Evolutionary conservation across 2,113 vertebrate species (phyloP).

Genomic region (Benitochromis conjunctus): DNA sequence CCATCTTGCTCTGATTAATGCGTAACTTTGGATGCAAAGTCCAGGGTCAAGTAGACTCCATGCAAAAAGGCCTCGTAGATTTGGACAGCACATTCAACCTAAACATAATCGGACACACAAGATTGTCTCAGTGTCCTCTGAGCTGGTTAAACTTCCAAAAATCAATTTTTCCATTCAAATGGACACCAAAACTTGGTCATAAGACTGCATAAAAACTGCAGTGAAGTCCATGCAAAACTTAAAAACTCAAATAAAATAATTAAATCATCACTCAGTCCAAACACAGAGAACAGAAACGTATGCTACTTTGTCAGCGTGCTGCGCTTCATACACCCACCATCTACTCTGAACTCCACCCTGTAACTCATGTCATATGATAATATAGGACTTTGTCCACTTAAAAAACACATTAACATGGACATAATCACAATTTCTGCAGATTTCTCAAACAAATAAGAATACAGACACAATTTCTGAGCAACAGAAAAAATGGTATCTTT

Average conservation of each 20-base stretch:
- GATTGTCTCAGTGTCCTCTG: neutral
- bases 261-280: neutral
- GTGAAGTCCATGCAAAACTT: neutral
- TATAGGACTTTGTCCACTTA: neutral
- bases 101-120: neutral
- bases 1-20: too few relatives aligned
- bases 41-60: too few relatives aligned
- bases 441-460: neutral
- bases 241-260: neutral
- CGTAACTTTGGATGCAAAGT: too few relatives aligned
- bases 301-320: neutral
- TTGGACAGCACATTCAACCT: neutral
- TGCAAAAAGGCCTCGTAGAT: too few relatives aligned
- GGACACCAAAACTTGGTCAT: neutral
- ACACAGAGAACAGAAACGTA: neutral
- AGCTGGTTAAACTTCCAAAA: neutral
- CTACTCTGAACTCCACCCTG: neutral
- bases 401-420: neutral
- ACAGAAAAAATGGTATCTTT: neutral
- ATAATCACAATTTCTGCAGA: neutral
- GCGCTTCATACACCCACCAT: neutral
- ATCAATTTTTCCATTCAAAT: neutral
- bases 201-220: neutral
- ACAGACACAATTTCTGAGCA: neutral
- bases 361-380: neutral